These are phyloP conservation scores for Monopterus albus DNA, from an alignment of 2,113 vertebrate genomes.

Conservation along the genomic window DNA sequence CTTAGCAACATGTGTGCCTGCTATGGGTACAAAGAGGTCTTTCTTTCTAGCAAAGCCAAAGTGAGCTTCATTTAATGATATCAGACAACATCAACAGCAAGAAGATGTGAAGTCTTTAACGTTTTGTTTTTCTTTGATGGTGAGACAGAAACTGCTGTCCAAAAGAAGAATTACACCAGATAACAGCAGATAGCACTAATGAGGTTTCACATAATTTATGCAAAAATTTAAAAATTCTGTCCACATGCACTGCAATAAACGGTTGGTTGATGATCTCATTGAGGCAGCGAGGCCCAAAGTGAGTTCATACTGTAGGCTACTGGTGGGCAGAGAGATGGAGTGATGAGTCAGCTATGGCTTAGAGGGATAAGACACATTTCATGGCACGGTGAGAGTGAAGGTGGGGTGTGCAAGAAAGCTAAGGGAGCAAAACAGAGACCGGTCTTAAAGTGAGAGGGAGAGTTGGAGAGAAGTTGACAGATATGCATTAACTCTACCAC, in stretches of 20 bases:
- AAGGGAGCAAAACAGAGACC: constrained; percentile 33
- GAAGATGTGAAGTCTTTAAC: not conserved
- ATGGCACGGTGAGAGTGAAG: constrained; percentile 38
- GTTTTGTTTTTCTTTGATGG: not conserved
- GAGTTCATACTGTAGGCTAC: constrained; percentile 58
- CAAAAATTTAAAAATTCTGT: constrained; percentile 21
- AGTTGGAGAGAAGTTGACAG: constrained; percentile 26
- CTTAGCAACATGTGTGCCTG: constrained; percentile 72
- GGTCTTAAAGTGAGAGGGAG: constrained; percentile 5
- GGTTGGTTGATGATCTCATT: constrained; percentile 53
- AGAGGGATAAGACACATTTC: constrained; percentile 55
- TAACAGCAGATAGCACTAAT: constrained; percentile 1
- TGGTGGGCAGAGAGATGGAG: constrained; percentile 56
- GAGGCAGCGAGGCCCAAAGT: constrained; percentile 46
- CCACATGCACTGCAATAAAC: not conserved
- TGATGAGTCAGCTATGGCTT: constrained; percentile 70
- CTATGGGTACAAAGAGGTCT: constrained; percentile 8
- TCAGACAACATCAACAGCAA: constrained; percentile 12
- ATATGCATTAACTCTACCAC: constrained; percentile 16
- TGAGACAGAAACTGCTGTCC: not conserved
- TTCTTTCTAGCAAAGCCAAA: constrained; percentile 31
- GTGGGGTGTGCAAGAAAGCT: constrained; percentile 14
- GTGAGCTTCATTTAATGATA: constrained; percentile 41
- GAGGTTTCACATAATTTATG: constrained; percentile 21
- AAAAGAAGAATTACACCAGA: not conserved